A percentile compares a stretch with the other conserved stretches of the same genome.
Conservation (phyloP, 2,113 vertebrate genomes). For the Ptilorrhoa leucosticta region DNA sequence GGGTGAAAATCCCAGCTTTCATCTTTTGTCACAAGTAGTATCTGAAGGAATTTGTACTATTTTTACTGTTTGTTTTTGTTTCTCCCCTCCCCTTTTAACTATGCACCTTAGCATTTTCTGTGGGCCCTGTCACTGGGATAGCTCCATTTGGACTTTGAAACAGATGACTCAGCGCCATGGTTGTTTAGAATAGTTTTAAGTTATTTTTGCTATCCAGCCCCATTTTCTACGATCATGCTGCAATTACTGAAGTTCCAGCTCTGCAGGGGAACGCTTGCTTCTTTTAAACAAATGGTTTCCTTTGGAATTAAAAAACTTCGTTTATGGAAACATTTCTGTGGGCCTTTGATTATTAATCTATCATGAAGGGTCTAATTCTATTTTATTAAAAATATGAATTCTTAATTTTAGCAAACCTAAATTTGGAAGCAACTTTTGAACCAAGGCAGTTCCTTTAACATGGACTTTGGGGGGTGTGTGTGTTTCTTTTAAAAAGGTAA, state of each 20-base stretch:
- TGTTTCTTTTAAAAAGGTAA: not conserved
- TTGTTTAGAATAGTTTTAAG: constrained; percentile 48
- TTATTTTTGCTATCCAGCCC: constrained; percentile 56
- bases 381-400: not conserved
- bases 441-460: not conserved
- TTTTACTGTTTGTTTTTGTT: constrained; percentile 65
- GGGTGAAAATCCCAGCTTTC: constrained; percentile 28
- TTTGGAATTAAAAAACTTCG: not conserved
- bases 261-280: constrained; percentile 43
- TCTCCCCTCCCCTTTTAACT: constrained; percentile 61
- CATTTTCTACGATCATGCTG: constrained; percentile 34
- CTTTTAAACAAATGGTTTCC: constrained; percentile 54
- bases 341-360: constrained; percentile 44
- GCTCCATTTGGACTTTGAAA: constrained; percentile 52
- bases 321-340: constrained; percentile 34
- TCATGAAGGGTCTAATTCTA: not conserved
- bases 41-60: constrained; percentile 58
- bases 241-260: constrained; percentile 35
- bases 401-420: not conserved
- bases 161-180: constrained; percentile 37
- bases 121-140: constrained; percentile 16
- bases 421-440: not conserved
- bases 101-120: constrained; percentile 45
- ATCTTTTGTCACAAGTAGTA: constrained; percentile 36
- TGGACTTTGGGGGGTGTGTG: not conserved